Evolutionary conservation across 30 jellyfish, hydroid and myxozoan genomes (phyloP).

Genomic region (Chrysaora quinquecirrha): DNA sequence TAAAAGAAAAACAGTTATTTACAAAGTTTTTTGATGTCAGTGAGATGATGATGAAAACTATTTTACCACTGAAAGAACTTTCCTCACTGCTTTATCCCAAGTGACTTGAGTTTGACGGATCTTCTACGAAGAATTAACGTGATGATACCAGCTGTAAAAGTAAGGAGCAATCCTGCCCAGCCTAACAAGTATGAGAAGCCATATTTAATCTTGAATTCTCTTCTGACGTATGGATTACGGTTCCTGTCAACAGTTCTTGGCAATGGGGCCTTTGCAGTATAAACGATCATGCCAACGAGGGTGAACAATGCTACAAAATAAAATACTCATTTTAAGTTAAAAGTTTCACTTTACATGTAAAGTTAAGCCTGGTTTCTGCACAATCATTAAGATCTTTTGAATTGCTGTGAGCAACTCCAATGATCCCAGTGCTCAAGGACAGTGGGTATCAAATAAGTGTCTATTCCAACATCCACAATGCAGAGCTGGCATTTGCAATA

Average conservation of each 20-base stretch:
- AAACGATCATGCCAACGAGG: constrained; percentile 73
- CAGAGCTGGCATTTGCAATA: too few relatives aligned
- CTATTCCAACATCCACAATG: too few relatives aligned
- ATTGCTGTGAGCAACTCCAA: too few relatives aligned
- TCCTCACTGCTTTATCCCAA: neutral
- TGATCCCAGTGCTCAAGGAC: too few relatives aligned
- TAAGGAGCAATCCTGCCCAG: constrained; percentile 71
- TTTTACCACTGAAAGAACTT: too few relatives aligned
- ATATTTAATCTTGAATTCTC: constrained; percentile 67
- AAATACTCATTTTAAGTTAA: neutral
- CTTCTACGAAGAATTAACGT: constrained; percentile 51
- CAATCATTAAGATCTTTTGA: too few relatives aligned
- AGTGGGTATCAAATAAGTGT: too few relatives aligned
- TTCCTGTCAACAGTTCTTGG: constrained; percentile 72
- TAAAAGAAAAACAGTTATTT: too few relatives aligned
- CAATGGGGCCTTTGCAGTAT: constrained; percentile 82
- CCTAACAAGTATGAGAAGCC: constrained; percentile 79
- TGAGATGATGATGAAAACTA: too few relatives aligned
- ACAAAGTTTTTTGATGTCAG: too few relatives aligned
- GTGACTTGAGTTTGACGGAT: neutral
- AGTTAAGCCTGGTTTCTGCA: too few relatives aligned
- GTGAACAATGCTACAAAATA: constrained; percentile 44
- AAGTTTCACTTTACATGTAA: neutral
- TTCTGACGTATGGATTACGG: constrained; percentile 64
- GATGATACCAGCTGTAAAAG: constrained; percentile 68